Evolutionary conservation across 2,797 vertebrate genomes (phyloP).

Genomic region (Fundulus diaphanus): DNA sequence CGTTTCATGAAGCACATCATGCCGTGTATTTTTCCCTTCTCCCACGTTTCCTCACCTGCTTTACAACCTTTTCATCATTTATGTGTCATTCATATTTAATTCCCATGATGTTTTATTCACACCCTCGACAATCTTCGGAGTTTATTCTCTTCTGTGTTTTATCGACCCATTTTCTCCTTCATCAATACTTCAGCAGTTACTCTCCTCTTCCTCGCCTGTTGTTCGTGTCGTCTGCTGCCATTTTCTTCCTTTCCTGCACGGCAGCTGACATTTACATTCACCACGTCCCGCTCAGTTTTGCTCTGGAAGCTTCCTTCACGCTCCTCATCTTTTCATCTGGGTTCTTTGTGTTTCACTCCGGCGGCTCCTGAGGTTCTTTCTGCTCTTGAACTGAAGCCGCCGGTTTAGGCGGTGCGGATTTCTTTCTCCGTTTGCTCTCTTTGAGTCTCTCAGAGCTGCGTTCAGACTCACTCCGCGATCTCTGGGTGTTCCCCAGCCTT

Average conservation of each 20-base stretch:
- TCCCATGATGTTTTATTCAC: constrained; percentile 71
- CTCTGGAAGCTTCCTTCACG: constrained; percentile 17
- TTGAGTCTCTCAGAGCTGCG: constrained; percentile 28
- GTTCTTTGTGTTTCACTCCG: constrained; percentile 33
- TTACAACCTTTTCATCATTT: constrained; percentile 60
- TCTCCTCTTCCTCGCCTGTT: constrained; percentile 47
- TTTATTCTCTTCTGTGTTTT: constrained; percentile 63
- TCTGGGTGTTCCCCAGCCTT: constrained; percentile 21
- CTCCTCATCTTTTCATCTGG: constrained; percentile 22
- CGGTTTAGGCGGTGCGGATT: constrained; percentile 20
- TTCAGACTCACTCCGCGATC: constrained; percentile 32
- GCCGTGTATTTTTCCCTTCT: constrained; percentile 28
- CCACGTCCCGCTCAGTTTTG: constrained; percentile 24
- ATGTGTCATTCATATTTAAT: constrained; percentile 73
- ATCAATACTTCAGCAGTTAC: constrained; percentile 65
- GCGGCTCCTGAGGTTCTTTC: constrained; percentile 27
- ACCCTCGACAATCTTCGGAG: constrained; percentile 55
- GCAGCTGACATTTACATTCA: constrained; percentile 29
- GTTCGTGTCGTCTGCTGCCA: constrained; percentile 23
- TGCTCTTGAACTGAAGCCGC: constrained; percentile 32
- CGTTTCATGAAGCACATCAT: constrained; percentile 22
- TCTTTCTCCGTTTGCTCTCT: constrained; percentile 1
- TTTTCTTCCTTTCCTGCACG: not conserved
- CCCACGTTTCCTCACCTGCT: constrained; percentile 37
- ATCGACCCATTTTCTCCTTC: constrained; percentile 66